phyloP scores from a whole-genome alignment of 2,888 invertebrate genomes.

The Tryphoninae sp. region DNA sequence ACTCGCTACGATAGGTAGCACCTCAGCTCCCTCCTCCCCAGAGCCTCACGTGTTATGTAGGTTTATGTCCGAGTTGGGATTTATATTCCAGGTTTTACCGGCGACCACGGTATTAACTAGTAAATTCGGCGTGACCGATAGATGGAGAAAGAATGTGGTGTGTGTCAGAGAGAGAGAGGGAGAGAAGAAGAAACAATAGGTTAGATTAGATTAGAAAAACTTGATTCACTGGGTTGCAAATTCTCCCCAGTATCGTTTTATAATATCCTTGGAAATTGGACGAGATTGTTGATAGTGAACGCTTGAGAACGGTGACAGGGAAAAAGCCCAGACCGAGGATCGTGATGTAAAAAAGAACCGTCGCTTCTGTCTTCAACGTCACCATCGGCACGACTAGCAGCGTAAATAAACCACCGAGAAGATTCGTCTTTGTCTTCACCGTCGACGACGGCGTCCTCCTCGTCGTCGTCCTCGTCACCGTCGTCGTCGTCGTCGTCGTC shows the following conservation, averaged over 20 bases:
- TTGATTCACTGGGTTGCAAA: too few species aligned
- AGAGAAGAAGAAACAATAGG: too few species aligned
- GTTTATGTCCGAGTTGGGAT: neutral
- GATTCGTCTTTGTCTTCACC: constrained; percentile 18
- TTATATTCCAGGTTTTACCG: neutral
- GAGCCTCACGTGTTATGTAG: neutral
- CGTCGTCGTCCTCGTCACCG: neutral
- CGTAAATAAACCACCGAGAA: constrained; percentile 33
- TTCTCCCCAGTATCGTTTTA: too few species aligned
- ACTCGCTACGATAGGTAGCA: too few species aligned
- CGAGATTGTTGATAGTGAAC: neutral
- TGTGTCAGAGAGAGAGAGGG: neutral
- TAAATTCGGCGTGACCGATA: neutral
- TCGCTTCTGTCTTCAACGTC: constrained; percentile 40
- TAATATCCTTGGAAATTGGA: neutral
- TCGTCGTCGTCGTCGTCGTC: constrained; percentile 23
- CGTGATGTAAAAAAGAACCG: neutral
- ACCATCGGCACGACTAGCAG: constrained; percentile 54
- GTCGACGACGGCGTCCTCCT: neutral
- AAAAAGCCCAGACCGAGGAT: neutral
- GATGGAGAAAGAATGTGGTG: neutral
- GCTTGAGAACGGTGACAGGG: neutral
- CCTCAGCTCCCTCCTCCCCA: too few species aligned
- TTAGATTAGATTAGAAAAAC: too few species aligned
- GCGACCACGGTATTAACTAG: neutral